Evolutionary conservation across 2,888 invertebrate species (phyloP).

Genomic region (Loripinus fragilis): DNA sequence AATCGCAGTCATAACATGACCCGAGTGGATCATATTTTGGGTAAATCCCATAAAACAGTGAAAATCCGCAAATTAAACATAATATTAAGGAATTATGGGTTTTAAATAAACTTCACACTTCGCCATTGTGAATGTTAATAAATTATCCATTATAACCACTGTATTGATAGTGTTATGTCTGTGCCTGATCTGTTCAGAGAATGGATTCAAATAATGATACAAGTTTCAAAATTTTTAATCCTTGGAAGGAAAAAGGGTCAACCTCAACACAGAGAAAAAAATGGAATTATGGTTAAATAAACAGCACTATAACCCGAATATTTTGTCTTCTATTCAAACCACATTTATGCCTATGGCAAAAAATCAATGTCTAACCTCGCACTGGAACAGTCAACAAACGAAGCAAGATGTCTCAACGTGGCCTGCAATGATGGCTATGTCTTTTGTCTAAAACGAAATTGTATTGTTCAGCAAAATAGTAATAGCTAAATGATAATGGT

Average conservation of each 20-base stretch:
- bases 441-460: no score
- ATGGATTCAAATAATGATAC: background rate
- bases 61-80: conserved; percentile 6
- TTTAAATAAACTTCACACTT: conserved; percentile 16
- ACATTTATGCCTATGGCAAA: no score
- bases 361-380: no score
- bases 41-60: conserved; percentile 8
- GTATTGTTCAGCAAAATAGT: no score
- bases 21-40: background rate
- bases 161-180: background rate
- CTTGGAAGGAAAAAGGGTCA: background rate
- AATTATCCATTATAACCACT: background rate
- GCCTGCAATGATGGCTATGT: no score
- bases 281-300: no score
- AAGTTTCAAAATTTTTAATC: background rate
- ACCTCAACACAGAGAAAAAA: no score
- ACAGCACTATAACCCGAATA: no score
- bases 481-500: no score
- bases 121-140: conserved; percentile 14
- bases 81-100: background rate
- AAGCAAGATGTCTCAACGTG: no score
- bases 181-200: background rate
- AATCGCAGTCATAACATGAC: conserved; percentile 11
- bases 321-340: no score
- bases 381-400: no score